Base-by-base conservation (phyloP, 2,888 invertebrate species). In the Macaria liturata region DNA sequence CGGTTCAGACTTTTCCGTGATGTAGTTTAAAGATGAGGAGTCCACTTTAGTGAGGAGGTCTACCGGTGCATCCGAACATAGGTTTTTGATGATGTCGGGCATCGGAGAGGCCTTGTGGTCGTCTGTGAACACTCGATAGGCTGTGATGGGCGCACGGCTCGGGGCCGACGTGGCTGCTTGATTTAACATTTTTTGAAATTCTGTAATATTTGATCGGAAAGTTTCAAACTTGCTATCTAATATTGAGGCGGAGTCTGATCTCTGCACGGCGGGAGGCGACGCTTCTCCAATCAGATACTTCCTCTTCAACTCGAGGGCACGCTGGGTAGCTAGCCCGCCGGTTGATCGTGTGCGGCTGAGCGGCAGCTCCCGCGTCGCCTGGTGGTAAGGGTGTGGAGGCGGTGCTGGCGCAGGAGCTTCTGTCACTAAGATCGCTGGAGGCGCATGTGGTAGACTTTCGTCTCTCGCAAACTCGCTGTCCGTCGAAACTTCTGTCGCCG, bases 401-500 rank as follows among this genome's bases (percentile, higher is more conserved):
- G 57, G 60, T 46, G 30, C 45, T 20, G 95, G 95, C 1, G 93
- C 94, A 91, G 64, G 92, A 80, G 96, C 95, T 68, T 97, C 96
- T 85, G 97, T 97, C 8, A 97, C 96, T 62, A 52, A 20, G 46
- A 60, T 60, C 9, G 55, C 55, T 32, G 59, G 59, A 3, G 59
- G 59, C 37, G 49, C 43, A 56, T 95, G 94, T 31, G 95, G 95
- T 0, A 93, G 94, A 45, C 91, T 84, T 54, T 95, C 95, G 75
- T 97, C 97, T 65, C 96, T 95, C 66, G 97, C 97, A 78, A 98
- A 97, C 88, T 98, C 97, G 32, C 97, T 97, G 88, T 98, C 97
- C 0, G 97, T 97, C 49, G 97, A 97, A 71, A 97, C 97, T 92
- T 97, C 97, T 1, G 97, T 97, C 3, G 97, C 97, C 5, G 97